Conservation (phyloP, 2,888 invertebrate species). For the Lordiphosa andalusiaca region DNA sequence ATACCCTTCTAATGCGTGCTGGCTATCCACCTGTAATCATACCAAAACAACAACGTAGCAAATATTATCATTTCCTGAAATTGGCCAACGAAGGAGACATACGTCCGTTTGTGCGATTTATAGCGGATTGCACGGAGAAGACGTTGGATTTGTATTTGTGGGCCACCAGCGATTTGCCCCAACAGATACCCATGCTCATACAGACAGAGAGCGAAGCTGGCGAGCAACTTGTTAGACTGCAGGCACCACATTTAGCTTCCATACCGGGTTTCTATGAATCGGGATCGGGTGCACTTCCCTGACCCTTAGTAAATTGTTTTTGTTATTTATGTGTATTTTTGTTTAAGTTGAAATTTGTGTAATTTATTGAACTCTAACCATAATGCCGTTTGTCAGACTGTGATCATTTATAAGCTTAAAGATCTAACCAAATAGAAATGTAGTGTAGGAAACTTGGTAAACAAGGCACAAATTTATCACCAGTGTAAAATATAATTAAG, state of each 20-base stretch:
- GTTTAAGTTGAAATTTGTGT: conserved; percentile 26
- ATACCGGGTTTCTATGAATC: conserved; percentile 34
- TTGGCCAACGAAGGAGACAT: conserved; percentile 97
- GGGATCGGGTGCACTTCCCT: conserved; percentile 61
- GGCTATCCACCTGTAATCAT: conserved; percentile 98
- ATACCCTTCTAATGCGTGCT: conserved; percentile 95
- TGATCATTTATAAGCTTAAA: conserved; percentile 58
- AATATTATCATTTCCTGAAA: conserved; percentile 93
- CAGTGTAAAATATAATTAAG: conserved; percentile 5
- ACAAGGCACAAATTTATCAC: conserved; percentile 30
- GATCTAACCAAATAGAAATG: conserved; percentile 39
- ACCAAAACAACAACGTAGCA: conserved; percentile 90
- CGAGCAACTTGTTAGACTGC: conserved; percentile 54
- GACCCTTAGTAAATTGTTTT: conserved; percentile 45
- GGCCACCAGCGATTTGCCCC: conserved; percentile 88
- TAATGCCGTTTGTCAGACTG: conserved; percentile 47
- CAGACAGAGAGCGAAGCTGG: conserved; percentile 74
- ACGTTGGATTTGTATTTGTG: conserved; percentile 93
- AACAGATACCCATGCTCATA: conserved; percentile 85
- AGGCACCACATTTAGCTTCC: conserved; percentile 36
- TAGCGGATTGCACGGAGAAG: conserved; percentile 94
- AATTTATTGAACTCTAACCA: conserved; percentile 34
- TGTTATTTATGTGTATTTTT: conserved; percentile 29
- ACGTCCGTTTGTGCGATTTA: conserved; percentile 96
- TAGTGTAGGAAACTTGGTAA: conserved; percentile 8